Base-by-base conservation (phyloP, 2,888 invertebrate species). In the Tenthredo amoena region DNA sequence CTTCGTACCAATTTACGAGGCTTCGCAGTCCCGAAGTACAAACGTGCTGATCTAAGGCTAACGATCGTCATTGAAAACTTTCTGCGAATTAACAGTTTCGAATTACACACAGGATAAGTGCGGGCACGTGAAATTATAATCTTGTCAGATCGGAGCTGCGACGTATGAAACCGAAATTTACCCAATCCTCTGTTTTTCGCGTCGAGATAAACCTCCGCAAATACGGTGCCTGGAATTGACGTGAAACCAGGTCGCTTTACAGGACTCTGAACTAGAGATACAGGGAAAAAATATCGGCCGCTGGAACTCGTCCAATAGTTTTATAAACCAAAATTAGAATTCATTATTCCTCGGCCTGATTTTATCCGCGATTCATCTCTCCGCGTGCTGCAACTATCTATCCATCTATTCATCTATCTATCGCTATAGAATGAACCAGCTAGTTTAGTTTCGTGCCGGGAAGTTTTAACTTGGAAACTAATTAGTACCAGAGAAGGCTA, bases 281-380 rank as follows among this genome's bases (percentile, higher is more conserved):
- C 31, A 62, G n/a, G 31, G 40, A 37, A 37, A 81, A 81, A 62
- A 74, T 43, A 40, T 74, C 31, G 43, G 26, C 15, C 12, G 62
- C 62, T 81, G 81, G 81, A 81, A 62, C 12, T 62, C 40, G 9
- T 58, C 81, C 81, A 81, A 40, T 58, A 58, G 40, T 81, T 81
- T 62, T 40, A 34, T 55, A 40, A 58, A 62, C 62, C 12, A 81
- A 81, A 58, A 81, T 81, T 37, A 81, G 81, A 81, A 62, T 81
- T 77, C 47, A 77, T 77, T 62, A 81, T 55, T 55, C 62, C 31
- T 62, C 62, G 21, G 81, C 62, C 50, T 55, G 47, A 77, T 77
- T 77, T 40, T 55, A 50, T 50, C 26, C 74, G 2, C 40, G 34
- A 68, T 68, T 34, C 31, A 65, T 65, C 15, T 31, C 9, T 65